Conservation (phyloP, 2,113 vertebrate species). For the Mesitornis unicolor region DNA sequence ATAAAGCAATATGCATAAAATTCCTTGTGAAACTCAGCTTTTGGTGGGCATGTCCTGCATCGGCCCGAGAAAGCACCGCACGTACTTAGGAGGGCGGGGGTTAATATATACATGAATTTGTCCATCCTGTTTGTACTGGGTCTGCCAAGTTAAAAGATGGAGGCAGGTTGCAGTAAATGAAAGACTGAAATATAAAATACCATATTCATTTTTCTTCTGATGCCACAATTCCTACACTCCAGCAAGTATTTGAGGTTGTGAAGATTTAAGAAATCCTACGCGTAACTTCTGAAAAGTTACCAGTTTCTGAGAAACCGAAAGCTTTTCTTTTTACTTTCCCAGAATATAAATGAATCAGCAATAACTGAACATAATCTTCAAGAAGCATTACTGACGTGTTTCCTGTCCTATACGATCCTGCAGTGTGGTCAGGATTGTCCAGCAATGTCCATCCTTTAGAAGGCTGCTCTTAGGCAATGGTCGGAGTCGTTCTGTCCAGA, state of each 20-base stretch:
- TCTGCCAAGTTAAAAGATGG: background rate
- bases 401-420: background rate
- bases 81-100: background rate
- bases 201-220: background rate
- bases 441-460: background rate
- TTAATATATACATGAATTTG: background rate
- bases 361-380: background rate
- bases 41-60: background rate
- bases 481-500: background rate
- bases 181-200: background rate
- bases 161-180: background rate
- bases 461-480: background rate
- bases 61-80: rapidly evolving
- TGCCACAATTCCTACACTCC: background rate
- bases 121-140: rapidly evolving
- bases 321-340: background rate
- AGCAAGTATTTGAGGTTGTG: background rate
- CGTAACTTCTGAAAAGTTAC: background rate
- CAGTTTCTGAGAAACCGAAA: background rate
- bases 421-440: background rate
- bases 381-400: background rate
- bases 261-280: background rate
- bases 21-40: background rate
- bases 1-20: background rate
- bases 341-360: background rate